Percentiles rank a stretch among this genome's conserved stretches.
phyloP scores from a whole-genome alignment of 2,113 vertebrate genomes.

The Aepyceros melampus region DNA sequence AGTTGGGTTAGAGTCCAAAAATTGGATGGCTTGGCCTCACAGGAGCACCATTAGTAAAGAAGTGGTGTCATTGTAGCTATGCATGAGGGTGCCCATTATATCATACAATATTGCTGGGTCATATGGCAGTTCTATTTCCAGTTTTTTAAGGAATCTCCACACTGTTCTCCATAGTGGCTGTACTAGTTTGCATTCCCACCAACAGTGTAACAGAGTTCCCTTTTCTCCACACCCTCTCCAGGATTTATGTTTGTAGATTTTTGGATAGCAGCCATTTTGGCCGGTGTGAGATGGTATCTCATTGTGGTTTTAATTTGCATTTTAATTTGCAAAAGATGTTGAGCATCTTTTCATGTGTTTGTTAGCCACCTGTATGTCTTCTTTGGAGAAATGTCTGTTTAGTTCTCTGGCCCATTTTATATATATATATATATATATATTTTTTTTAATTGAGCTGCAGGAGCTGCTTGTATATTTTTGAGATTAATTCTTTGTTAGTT shows the following conservation, averaged over 20 bases:
- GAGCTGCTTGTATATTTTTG: background rate
- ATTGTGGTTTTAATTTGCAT: background rate
- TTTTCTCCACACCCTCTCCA: background rate
- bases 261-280: background rate
- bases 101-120: background rate
- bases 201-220: background rate
- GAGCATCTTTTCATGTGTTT: background rate
- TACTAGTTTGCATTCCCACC: background rate
- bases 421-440: too few relatives aligned
- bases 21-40: background rate
- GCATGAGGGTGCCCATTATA: background rate
- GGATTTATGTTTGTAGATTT: background rate
- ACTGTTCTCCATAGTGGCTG: background rate
- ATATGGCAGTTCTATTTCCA: background rate
- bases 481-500: background rate
- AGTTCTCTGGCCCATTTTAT: background rate
- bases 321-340: too few relatives aligned
- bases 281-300: fast-evolving
- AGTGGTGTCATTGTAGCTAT: background rate
- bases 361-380: background rate
- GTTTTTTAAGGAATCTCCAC: background rate
- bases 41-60: background rate
- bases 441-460: background rate
- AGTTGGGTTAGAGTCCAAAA: background rate
- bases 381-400: background rate